Evolutionary conservation across 2,888 invertebrate genomes (phyloP).

Genomic region (Lasioglossum leucozonium): DNA sequence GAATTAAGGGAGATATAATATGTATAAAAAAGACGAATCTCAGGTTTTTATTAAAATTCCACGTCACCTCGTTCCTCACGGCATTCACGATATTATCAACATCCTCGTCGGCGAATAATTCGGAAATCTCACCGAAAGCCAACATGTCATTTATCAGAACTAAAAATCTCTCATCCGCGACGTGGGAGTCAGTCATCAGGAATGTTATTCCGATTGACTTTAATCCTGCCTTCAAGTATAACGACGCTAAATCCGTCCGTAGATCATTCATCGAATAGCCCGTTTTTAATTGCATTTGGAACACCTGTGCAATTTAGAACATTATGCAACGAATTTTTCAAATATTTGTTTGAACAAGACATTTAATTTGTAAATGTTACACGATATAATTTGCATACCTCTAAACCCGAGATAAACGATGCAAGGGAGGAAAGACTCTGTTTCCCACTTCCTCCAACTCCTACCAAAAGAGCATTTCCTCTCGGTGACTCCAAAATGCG

Average conservation of each 20-base stretch:
- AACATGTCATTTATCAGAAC: conserved; percentile 97
- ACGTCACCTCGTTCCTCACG: conserved; percentile 89
- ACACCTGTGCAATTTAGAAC: conserved; percentile 88
- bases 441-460: conserved; percentile 98
- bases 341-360: background rate
- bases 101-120: conserved; percentile 95
- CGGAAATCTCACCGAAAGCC: conserved; percentile 97
- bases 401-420: conserved; percentile 95
- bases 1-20: background rate
- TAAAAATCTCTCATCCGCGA: conserved; percentile 95
- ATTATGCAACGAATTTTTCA: background rate
- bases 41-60: background rate
- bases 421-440: conserved; percentile 95
- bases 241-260: conserved; percentile 89
- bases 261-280: conserved; percentile 94
- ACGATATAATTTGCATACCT: conserved; percentile 82
- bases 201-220: conserved; percentile 94
- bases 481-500: conserved; percentile 96
- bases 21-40: background rate
- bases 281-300: conserved; percentile 96
- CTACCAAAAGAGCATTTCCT: conserved; percentile 96
- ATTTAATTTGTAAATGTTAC: background rate
- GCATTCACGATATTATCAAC: conserved; percentile 93
- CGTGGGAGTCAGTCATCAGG: conserved; percentile 97
- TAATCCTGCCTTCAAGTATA: conserved; percentile 95